Percentiles rank a stretch among this genome's conserved stretches.
phyloP scores from a whole-genome alignment of 2,797 vertebrate species.

The Novumbra hubbsi region DNA sequence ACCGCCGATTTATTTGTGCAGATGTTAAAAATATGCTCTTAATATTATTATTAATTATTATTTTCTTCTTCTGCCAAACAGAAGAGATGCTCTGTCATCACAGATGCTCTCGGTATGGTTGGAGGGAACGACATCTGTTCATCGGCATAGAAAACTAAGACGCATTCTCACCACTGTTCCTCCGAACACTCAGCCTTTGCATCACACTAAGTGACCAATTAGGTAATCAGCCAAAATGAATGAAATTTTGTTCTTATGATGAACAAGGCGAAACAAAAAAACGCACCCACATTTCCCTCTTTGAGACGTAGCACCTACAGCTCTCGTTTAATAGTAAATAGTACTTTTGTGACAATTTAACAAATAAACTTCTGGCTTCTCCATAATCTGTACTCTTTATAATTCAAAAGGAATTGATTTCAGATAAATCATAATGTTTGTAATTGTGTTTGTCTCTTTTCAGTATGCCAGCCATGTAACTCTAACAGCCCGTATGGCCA shows the following conservation, averaged over 20 bases:
- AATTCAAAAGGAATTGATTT: not conserved
- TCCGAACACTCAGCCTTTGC: not conserved
- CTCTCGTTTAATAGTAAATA: not conserved
- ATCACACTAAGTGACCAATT: not conserved
- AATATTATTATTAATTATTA: no score
- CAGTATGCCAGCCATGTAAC: slow-evolving; percentile 20
- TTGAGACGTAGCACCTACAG: not conserved
- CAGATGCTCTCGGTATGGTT: not conserved
- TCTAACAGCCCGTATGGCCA: slow-evolving; percentile 20
- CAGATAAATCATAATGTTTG: slow-evolving; percentile 19
- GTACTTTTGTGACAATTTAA: not conserved
- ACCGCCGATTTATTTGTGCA: not conserved
- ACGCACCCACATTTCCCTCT: not conserved
- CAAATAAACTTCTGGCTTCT: not conserved
- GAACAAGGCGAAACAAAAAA: not conserved
- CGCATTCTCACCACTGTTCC: not conserved
- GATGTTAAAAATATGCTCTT: not conserved
- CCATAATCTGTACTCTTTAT: not conserved
- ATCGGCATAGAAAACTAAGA: not conserved
- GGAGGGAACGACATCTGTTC: not conserved
- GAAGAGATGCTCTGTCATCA: not conserved
- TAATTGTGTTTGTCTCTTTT: slow-evolving; percentile 32
- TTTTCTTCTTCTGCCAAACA: no score
- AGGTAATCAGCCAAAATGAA: not conserved
- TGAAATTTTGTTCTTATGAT: not conserved